phyloP scores from a whole-genome alignment of 92 coral and sea anemone species.

The Montipora capitata region DNA sequence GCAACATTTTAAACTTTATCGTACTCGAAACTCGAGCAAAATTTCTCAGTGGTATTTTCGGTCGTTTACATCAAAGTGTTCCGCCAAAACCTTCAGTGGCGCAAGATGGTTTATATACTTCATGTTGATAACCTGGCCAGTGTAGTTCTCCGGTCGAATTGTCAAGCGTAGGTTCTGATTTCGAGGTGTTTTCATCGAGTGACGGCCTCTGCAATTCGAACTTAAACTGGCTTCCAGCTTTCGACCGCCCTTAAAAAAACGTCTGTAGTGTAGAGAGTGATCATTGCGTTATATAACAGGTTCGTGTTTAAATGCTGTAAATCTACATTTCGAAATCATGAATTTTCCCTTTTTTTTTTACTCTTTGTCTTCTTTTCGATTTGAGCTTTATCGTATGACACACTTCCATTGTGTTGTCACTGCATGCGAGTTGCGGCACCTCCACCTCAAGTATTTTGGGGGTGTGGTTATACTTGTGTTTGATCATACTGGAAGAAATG shows the following conservation, averaged over 20 bases:
- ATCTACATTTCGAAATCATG: neutral
- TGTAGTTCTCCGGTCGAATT: no score
- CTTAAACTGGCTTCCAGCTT: no score
- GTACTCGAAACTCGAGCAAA: no score
- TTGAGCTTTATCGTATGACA: slow-evolving; percentile 5
- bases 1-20: no score
- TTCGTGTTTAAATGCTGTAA: slow-evolving; percentile 11
- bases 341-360: slow-evolving; percentile 1
- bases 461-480: slow-evolving; percentile 13
- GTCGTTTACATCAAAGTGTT: no score
- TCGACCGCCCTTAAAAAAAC: neutral
- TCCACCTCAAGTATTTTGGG: slow-evolving; percentile 9
- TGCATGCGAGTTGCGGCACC: slow-evolving; percentile 10
- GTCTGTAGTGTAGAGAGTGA: neutral
- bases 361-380: neutral
- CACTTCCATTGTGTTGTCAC: slow-evolving; percentile 6
- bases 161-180: no score
- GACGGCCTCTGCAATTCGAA: no score
- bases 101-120: no score
- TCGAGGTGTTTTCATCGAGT: no score
- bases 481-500: slow-evolving; percentile 17
- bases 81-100: no score
- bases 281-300: neutral
- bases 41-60: no score
- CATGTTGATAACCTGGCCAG: no score